Percentiles rank a stretch among this genome's conserved stretches.
phyloP scores from a whole-genome alignment of 1,140 invertebrate genomes.

The Tetragnatha versicolor region DNA sequence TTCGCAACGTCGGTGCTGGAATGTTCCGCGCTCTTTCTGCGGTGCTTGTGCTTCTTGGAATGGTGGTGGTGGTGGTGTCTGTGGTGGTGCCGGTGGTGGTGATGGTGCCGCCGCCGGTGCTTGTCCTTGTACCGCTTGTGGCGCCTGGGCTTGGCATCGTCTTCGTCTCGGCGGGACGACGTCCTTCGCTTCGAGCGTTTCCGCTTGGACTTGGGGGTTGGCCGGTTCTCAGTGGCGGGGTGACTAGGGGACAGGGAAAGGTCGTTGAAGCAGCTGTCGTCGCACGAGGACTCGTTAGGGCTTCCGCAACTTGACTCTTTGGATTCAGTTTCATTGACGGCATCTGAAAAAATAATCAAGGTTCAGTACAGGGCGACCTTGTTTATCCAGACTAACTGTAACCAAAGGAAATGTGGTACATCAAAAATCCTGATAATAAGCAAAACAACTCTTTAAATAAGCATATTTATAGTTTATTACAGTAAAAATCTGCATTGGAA shows the following conservation, averaged over 20 bases:
- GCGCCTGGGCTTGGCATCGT: conserved; percentile 35
- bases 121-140: conserved; percentile 50
- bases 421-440: too few relatives aligned
- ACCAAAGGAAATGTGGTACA: too few relatives aligned
- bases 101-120: conserved; percentile 41
- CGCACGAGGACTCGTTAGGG: conserved; percentile 37
- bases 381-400: too few relatives aligned
- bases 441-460: too few relatives aligned
- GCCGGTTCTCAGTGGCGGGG: background rate
- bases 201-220: conserved; percentile 14
- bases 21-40: conserved; percentile 30
- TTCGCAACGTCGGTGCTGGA: conserved; percentile 34
- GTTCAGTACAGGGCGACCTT: too few relatives aligned
- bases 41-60: conserved; percentile 43
- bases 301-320: conserved; percentile 48
- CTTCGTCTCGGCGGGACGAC: background rate
- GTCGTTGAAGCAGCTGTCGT: conserved; percentile 38
- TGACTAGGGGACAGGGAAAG: conserved; percentile 47
- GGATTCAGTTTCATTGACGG: conserved; percentile 42
- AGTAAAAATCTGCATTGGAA: too few relatives aligned
- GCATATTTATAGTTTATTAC: too few relatives aligned
- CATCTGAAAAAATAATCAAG: background rate
- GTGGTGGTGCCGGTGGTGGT: conserved; percentile 34
- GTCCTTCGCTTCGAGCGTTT: conserved; percentile 33
- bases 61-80: conserved; percentile 47